Evolutionary conservation across 2,113 vertebrate genomes (phyloP), one percentile per base, ranked within the genome.

Genomic region (western clawed frog (Xenopus tropicalis)): DNA sequence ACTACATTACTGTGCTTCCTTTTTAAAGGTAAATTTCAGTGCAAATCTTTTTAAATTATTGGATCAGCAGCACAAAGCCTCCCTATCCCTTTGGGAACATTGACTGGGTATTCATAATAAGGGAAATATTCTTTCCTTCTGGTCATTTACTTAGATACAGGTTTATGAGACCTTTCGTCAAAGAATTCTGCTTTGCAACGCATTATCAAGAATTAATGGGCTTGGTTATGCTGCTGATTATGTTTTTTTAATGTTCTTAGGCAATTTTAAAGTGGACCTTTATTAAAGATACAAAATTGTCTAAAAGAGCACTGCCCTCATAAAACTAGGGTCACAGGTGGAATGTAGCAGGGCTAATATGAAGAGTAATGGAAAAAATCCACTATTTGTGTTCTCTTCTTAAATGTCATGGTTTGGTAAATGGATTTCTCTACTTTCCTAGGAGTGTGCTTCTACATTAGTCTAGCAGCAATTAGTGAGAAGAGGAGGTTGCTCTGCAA

Each of bases 331-430:
- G 87, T 86, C 88, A 89, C 92, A 94, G 91, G 86, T 94, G 91
- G 91, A 91, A 92, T 86, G 87, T 83, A 88, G 86, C 80, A 84
- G 84, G 79, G 81, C 85, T 90, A 91, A 94, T 94, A 91, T 85
- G 87, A 90, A 88, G 88, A 80, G 82, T 94, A 96, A 95, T 98
- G 93, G 90, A 88, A 94, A 67, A 96, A 95, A 93, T 90, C 88
- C 90, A 90, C 83, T 91, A 86, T 87, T 89, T 89, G 84, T 83
- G 82, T 83, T 89, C 77, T 78, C 85, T 91, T 80, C 89, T 89
- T 91, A 91, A 90, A 93, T 91, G 86, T 87, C 86, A 89, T 87
- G 90, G 88, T 90, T 93, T 88, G 83, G 86, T 89, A 96, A 96
- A 94, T 95, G 91, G 90, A 86, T 90, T 89, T 93, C 79, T 90